These are phyloP conservation scores for Stomatorhinus walkeri DNA, from an alignment of 2,797 vertebrate genomes.

Conservation along the genomic window DNA sequence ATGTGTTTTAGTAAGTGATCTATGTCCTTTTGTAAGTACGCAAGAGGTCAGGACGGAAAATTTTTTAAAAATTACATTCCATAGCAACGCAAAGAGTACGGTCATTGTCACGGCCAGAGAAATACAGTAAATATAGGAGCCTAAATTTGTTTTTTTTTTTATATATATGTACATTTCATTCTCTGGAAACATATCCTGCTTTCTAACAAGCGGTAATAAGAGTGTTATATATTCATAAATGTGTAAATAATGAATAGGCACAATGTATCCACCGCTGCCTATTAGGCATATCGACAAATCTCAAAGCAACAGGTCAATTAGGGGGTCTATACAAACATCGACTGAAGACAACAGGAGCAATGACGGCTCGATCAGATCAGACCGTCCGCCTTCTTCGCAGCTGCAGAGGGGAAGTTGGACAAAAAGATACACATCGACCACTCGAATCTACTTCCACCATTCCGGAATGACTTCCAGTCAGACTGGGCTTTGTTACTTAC, in stretches of 20 bases:
- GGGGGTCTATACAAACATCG: background rate
- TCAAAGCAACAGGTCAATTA: conserved; percentile 1
- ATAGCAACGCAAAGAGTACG: background rate
- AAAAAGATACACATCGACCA: background rate
- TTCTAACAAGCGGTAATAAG: background rate
- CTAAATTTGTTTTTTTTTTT: background rate
- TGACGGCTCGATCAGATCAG: background rate
- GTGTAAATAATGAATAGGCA: background rate
- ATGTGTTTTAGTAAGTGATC: conserved; percentile 9
- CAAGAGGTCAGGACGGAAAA: background rate
- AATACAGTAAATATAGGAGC: background rate
- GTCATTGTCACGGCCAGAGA: background rate
- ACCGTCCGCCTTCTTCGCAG: background rate
- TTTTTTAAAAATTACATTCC: background rate
- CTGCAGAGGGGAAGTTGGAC: background rate
- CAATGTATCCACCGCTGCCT: background rate
- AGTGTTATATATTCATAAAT: background rate
- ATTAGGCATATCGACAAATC: background rate
- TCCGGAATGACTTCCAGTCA: background rate
- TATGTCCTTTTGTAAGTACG: conserved; percentile 8
- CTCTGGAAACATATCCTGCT: background rate
- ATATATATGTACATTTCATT: background rate
- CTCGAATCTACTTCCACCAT: background rate
- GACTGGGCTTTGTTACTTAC: background rate
- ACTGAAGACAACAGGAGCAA: background rate